A percentile compares a stretch with the other conserved stretches of the same genome.
Conservation (phyloP, 2,888 invertebrate species). For the Limenitis arthemis region DNA sequence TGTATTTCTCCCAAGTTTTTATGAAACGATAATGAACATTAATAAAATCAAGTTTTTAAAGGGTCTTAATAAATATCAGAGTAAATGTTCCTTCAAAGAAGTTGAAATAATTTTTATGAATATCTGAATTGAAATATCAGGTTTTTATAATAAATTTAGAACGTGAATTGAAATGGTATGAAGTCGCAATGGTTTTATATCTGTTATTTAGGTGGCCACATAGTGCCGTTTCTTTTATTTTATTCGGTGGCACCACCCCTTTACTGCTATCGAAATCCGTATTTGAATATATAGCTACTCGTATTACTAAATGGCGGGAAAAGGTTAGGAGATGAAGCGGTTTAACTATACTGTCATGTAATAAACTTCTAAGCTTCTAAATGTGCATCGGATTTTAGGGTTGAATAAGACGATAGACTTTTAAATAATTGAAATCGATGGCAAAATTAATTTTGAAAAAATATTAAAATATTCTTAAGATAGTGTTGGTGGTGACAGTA, state of each 20-base stretch:
- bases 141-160: neutral
- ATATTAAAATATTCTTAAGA: too few species aligned
- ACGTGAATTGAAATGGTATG: slow-evolving; percentile 15
- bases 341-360: neutral
- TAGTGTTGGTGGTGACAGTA: too few species aligned
- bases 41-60: slow-evolving; percentile 3
- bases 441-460: too few species aligned
- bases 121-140: too few species aligned
- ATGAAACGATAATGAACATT: neutral
- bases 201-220: slow-evolving; percentile 17
- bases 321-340: slow-evolving; percentile 25
- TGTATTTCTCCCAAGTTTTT: too few species aligned
- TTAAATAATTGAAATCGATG: too few species aligned
- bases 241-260: slow-evolving; percentile 34
- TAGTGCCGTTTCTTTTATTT: slow-evolving; percentile 22
- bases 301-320: slow-evolving; percentile 34
- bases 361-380: too few species aligned
- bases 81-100: slow-evolving; percentile 19
- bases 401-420: too few species aligned
- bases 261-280: slow-evolving; percentile 57
- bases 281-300: slow-evolving; percentile 55
- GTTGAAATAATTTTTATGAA: too few species aligned
- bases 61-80: slow-evolving; percentile 3
- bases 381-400: too few species aligned
- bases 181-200: slow-evolving; percentile 13